phyloP scores from a whole-genome alignment of 2,113 vertebrate genomes.

The Scomber colias region DNA sequence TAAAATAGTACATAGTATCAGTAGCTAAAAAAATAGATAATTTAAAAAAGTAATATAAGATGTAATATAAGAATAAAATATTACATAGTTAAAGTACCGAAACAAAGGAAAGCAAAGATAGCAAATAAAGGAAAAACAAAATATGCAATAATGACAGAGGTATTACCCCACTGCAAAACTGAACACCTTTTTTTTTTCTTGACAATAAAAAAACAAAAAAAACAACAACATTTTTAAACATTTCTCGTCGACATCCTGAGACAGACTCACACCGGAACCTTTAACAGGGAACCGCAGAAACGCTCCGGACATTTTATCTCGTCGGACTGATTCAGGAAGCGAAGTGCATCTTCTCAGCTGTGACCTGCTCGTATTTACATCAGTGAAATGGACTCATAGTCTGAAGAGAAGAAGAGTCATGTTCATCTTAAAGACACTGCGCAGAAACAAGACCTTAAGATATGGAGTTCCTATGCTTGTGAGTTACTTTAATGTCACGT shows the following conservation, averaged over 20 bases:
- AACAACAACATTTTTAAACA: neutral
- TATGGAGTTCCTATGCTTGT: slow-evolving; percentile 94
- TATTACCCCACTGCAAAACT: no score
- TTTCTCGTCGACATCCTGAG: neutral
- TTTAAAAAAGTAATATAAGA: no score
- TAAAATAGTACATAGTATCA: no score
- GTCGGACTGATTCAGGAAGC: slow-evolving; percentile 46
- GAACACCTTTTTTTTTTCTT: no score
- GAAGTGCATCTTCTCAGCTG: neutral
- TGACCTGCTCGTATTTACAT: slow-evolving; percentile 31
- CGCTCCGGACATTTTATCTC: slow-evolving; percentile 11
- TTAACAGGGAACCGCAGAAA: rapidly evolving
- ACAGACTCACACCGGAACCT: slow-evolving; percentile 17
- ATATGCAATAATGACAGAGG: no score
- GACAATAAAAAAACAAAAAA: no score
- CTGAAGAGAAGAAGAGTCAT: slow-evolving; percentile 40
- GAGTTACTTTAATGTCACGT: slow-evolving; percentile 57
- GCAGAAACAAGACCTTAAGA: slow-evolving; percentile 83
- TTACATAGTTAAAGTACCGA: no score
- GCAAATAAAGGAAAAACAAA: no score
- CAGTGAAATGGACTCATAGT: slow-evolving; percentile 39
- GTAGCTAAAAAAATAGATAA: no score
- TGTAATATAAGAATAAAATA: no score
- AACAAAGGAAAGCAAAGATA: no score
- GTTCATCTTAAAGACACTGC: slow-evolving; percentile 69